phyloP scores from a whole-genome alignment of 2,888 invertebrate species.

The Acleris emargana region DNA sequence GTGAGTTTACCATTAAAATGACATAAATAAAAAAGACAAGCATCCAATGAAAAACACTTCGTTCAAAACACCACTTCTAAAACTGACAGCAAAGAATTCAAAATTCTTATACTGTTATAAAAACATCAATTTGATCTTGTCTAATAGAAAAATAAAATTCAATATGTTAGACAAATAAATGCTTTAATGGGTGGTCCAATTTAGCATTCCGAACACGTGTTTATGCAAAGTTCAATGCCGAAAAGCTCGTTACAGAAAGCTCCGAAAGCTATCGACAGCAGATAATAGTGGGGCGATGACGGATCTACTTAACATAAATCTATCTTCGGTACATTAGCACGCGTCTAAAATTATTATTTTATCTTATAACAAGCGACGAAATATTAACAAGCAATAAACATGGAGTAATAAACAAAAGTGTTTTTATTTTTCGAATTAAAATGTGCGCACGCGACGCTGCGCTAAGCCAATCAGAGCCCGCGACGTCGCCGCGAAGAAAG shows the following conservation, averaged over 20 bases:
- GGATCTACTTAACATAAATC: conserved; percentile 45
- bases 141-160: conserved; percentile 9
- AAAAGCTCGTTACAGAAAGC: conserved; percentile 10
- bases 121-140: background rate
- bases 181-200: conserved; percentile 22
- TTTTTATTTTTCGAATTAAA: conserved; percentile 38
- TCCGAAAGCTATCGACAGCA: conserved; percentile 20
- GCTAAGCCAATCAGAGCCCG: conserved; percentile 40
- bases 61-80: no score
- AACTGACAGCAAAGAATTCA: background rate
- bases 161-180: conserved; percentile 31
- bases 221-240: conserved; percentile 36
- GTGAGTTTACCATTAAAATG: no score
- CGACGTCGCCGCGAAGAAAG: conserved; percentile 37
- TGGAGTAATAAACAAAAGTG: conserved; percentile 37
- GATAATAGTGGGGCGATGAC: conserved; percentile 39
- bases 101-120: background rate
- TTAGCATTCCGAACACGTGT: conserved; percentile 21
- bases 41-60: no score
- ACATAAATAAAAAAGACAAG: no score
- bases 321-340: conserved; percentile 37
- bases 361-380: conserved; percentile 43
- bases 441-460: conserved; percentile 41
- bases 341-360: conserved; percentile 43
- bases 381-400: conserved; percentile 45